A percentile compares a stretch with the other conserved stretches of the same genome.
phyloP scores from a whole-genome alignment of 2,797 vertebrate species.

The Tarsius wallacei region DNA sequence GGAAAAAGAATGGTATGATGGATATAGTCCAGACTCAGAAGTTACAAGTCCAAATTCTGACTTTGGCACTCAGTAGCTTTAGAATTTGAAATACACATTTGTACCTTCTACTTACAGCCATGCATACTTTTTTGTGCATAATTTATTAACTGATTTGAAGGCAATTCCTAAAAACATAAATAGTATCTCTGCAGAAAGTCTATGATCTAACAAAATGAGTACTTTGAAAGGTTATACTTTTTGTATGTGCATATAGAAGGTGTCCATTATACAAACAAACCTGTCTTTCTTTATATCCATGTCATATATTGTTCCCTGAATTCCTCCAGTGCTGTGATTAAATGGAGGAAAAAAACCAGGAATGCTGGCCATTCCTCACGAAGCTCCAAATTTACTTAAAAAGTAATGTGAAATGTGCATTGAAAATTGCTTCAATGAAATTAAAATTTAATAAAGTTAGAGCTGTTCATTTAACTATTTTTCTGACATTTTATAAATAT shows the following conservation, averaged over 20 bases:
- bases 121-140: neutral
- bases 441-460: conserved; percentile 71
- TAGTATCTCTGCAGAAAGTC: neutral
- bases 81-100: neutral
- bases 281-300: neutral
- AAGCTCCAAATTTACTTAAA: conserved; percentile 64
- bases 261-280: neutral
- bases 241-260: neutral
- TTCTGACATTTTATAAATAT: conserved; percentile 73
- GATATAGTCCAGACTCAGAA: neutral
- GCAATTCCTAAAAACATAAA: neutral
- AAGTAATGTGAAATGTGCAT: conserved; percentile 23
- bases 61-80: neutral
- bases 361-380: neutral
- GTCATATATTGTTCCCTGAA: neutral
- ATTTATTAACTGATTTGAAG: conserved; percentile 15
- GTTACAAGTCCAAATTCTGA: neutral
- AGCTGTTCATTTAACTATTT: conserved; percentile 64
- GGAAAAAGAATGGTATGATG: neutral
- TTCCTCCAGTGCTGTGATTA: neutral
- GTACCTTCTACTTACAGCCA: neutral
- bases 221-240: neutral
- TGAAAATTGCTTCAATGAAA: conserved; percentile 56
- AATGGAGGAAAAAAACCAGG: neutral
- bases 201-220: neutral